A percentile compares a stretch with the other conserved stretches of the same genome.
Evolutionary conservation across 53 echinoderm and acorn worm genomes (phyloP).

Genomic region (Holothuria scabra): DNA sequence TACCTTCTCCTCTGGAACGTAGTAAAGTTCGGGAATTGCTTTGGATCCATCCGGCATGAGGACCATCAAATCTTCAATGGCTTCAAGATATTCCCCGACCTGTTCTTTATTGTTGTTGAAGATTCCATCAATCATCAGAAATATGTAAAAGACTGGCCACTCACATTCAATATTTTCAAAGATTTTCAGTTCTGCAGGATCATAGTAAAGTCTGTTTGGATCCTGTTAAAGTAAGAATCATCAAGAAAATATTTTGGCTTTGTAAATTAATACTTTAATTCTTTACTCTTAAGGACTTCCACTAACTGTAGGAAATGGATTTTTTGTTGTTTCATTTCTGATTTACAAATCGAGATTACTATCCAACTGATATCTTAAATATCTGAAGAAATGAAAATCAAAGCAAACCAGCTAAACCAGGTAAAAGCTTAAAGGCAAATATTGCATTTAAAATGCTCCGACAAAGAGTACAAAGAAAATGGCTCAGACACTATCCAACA

Average conservation of each 20-base stretch:
- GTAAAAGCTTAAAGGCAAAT: no score
- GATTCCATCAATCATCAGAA: slow-evolving; percentile 85
- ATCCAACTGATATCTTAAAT: no score
- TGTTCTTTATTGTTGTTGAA: slow-evolving; percentile 80
- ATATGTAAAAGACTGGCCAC: slow-evolving; percentile 96
- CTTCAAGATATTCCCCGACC: slow-evolving; percentile 84
- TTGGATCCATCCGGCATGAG: slow-evolving; percentile 63
- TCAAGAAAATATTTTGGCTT: not conserved
- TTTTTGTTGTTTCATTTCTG: no score
- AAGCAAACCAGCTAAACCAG: no score
- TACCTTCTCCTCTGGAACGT: slow-evolving; percentile 94
- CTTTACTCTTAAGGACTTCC: no score
- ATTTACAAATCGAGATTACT: no score
- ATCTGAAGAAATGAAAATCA: no score
- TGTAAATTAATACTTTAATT: not conserved
- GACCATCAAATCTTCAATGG: slow-evolving; percentile 75
- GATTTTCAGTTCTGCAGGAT: slow-evolving; percentile 94
- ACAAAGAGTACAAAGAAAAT: no score
- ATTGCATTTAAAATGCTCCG: no score
- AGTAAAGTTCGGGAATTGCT: slow-evolving; percentile 91
- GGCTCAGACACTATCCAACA: no score
- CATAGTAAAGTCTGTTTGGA: slow-evolving; percentile 93
- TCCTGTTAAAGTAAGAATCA: slow-evolving; percentile 58
- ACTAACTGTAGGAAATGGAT: no score
- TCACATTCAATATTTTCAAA: slow-evolving; percentile 99